Evolutionary conservation across 2,888 invertebrate species (phyloP).

Genomic region (Sminthurides aquaticus): DNA sequence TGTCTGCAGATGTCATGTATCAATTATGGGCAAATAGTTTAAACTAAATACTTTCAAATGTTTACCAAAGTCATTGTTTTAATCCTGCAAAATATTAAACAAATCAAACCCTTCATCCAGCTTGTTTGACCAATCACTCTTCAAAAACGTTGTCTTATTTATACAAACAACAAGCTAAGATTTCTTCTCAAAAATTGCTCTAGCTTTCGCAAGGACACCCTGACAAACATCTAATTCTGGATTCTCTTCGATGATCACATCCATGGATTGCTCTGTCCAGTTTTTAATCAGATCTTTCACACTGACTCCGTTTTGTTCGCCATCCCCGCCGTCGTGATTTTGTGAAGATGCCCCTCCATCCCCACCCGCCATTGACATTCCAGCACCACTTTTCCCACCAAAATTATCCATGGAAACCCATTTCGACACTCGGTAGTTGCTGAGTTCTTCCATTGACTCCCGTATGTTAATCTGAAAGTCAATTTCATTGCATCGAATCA

Average conservation of each 20-base stretch:
- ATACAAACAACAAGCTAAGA: no score
- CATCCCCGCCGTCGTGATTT: background rate
- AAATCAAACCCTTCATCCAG: no score
- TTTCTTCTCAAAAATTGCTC: constrained; percentile 31
- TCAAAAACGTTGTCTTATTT: no score
- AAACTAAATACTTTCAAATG: no score
- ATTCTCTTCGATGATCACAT: constrained; percentile 34
- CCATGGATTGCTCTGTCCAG: constrained; percentile 36
- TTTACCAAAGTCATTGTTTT: no score
- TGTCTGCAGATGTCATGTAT: no score
- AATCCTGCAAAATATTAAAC: no score
- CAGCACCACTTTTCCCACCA: background rate
- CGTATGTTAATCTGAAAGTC: constrained; percentile 17
- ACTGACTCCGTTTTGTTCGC: constrained; percentile 31
- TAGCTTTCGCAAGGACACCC: constrained; percentile 34
- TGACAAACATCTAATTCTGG: constrained; percentile 30
- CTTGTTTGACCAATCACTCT: no score
- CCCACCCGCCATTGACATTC: background rate
- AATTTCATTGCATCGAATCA: no score
- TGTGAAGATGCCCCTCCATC: no score
- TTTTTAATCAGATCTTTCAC: constrained; percentile 39
- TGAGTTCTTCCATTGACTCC: constrained; percentile 25
- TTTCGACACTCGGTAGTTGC: constrained; percentile 9
- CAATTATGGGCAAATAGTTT: no score
- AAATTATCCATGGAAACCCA: constrained; percentile 25